phyloP scores from a whole-genome alignment of 2,113 vertebrate species.

The Platycercus adscitus region DNA sequence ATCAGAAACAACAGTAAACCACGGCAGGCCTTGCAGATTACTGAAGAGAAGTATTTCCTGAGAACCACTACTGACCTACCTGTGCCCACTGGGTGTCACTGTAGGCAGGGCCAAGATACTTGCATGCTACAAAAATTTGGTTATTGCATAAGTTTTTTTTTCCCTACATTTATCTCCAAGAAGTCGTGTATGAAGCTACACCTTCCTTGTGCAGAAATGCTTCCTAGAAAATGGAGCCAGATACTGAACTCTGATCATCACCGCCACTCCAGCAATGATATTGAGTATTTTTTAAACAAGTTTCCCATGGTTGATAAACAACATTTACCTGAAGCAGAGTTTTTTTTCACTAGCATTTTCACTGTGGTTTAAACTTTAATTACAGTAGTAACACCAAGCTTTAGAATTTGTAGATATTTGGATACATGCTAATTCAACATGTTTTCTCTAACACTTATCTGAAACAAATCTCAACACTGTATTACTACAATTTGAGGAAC shows the following conservation, averaged over 20 bases:
- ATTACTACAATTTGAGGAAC: neutral
- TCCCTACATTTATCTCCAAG: neutral
- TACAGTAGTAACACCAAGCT: neutral
- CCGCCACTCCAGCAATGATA: neutral
- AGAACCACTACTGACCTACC: neutral
- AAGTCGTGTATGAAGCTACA: neutral
- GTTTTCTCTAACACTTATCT: neutral
- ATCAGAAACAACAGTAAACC: neutral
- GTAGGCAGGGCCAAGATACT: neutral
- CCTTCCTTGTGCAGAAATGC: neutral
- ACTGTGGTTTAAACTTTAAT: neutral
- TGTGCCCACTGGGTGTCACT: slow-evolving; percentile 67
- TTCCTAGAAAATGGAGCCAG: neutral
- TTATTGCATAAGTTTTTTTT: neutral
- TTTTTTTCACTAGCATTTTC: neutral
- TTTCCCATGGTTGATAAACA: neutral
- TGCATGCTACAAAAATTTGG: too few species aligned
- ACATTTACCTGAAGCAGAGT: neutral
- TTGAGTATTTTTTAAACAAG: neutral
- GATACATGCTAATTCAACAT: neutral
- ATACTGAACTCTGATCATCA: neutral
- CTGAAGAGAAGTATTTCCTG: neutral
- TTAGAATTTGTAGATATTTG: neutral
- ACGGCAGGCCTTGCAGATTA: neutral
- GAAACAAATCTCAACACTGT: neutral